phyloP scores from a whole-genome alignment of 2,888 invertebrate genomes.

The Tanytarsus gracilentus region DNA sequence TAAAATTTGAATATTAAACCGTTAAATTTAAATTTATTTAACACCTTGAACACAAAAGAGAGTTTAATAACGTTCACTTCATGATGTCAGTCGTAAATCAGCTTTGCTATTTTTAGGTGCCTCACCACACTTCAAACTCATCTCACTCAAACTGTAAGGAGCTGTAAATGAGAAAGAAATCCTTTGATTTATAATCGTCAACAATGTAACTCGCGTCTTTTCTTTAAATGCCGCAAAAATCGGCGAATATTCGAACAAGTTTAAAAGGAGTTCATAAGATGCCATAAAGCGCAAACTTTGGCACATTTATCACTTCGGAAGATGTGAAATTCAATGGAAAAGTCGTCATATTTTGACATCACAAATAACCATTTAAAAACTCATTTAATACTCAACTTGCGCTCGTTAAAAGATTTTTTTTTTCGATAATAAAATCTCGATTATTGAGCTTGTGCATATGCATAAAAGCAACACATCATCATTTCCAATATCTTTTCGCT shows the following conservation, averaged over 20 bases:
- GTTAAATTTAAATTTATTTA: not conserved
- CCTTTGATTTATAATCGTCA: not conserved
- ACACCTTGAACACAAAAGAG: not conserved
- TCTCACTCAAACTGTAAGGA: no score
- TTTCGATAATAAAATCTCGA: constrained; percentile 14
- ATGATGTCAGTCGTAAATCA: no score
- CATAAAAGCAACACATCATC: not conserved
- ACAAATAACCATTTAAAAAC: constrained; percentile 24
- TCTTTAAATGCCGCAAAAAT: not conserved
- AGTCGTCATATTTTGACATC: constrained; percentile 20
- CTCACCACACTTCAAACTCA: not conserved
- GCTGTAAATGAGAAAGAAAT: no score
- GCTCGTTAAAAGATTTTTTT: constrained; percentile 6
- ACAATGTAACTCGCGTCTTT: not conserved
- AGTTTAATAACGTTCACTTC: not conserved
- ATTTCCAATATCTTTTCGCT: not conserved
- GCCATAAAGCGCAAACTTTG: constrained; percentile 21
- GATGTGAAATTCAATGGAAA: not conserved
- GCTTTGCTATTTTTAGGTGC: not conserved
- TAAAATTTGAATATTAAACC: no score
- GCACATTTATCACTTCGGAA: constrained; percentile 4
- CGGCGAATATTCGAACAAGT: not conserved
- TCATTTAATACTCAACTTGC: constrained; percentile 5
- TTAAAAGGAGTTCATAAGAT: constrained; percentile 21
- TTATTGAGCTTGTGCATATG: constrained; percentile 18